phyloP scores from a whole-genome alignment of 2,888 invertebrate species.

The Megamerina dolium region DNA sequence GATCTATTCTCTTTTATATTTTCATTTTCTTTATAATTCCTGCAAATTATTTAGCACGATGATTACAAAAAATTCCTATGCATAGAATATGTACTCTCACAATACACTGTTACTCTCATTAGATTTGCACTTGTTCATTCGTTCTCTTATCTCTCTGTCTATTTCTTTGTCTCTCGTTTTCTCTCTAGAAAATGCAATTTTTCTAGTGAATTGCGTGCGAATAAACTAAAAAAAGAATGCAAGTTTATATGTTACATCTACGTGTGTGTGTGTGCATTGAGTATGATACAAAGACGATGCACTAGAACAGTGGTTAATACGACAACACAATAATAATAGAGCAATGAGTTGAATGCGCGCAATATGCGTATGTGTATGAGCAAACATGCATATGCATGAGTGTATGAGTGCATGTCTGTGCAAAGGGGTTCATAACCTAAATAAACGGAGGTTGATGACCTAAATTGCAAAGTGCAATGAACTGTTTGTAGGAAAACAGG shows the following conservation, averaged over 20 bases:
- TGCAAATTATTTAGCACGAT: too few species aligned
- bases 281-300: not conserved
- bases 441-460: conserved; percentile 47
- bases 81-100: too few species aligned
- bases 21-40: too few species aligned
- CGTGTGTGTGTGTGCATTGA: not conserved
- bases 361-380: not conserved
- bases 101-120: too few species aligned
- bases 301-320: not conserved
- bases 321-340: not conserved
- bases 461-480: conserved; percentile 48
- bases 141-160: too few species aligned
- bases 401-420: conserved; percentile 5
- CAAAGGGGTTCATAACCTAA: conserved; percentile 35
- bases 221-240: not conserved
- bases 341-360: not conserved
- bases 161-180: not conserved
- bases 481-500: conserved; percentile 31
- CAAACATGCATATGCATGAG: not conserved
- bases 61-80: too few species aligned
- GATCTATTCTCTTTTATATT: too few species aligned
- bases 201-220: too few species aligned
- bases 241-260: too few species aligned
- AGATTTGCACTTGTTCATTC: too few species aligned
- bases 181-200: too few species aligned